A percentile compares a stretch with the other conserved stretches of the same genome.
These are phyloP conservation scores for Gortyna flavago DNA, from an alignment of 2,888 invertebrate species.

Conservation along the genomic window DNA sequence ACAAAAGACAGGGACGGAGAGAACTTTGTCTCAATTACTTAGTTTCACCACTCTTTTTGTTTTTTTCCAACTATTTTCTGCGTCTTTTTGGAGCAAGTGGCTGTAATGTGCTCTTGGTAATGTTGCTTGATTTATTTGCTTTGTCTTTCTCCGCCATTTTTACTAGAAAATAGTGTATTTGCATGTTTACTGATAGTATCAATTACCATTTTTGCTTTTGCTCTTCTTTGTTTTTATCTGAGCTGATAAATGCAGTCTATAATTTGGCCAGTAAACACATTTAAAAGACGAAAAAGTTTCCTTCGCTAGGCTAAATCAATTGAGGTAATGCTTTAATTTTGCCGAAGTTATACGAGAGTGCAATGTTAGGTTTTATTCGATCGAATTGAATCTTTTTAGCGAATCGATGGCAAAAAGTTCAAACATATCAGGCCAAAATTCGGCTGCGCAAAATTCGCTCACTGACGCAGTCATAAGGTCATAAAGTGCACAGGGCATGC, in stretches of 20 bases:
- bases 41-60: conserved; percentile 30
- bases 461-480: background rate
- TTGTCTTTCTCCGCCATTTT: background rate
- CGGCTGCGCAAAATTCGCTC: background rate
- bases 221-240: background rate
- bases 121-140: conserved; percentile 42
- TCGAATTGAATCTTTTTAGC: background rate
- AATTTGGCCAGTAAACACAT: too few species aligned
- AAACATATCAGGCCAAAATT: background rate
- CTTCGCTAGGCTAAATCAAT: background rate
- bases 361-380: background rate
- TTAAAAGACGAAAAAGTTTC: background rate
- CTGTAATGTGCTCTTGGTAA: conserved; percentile 31
- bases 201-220: background rate
- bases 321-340: background rate
- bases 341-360: background rate
- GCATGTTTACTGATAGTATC: conserved; percentile 4
- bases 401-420: background rate
- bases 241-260: background rate
- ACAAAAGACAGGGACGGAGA: conserved; percentile 46
- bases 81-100: conserved; percentile 4
- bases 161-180: conserved; percentile 17
- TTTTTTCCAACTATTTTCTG: conserved; percentile 33
- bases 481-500: background rate
- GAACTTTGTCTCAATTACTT: conserved; percentile 55